Evolutionary conservation across 37 sponge, comb jelly and placozoan species (phyloP).

Genomic region (Eunapius fragilis): DNA sequence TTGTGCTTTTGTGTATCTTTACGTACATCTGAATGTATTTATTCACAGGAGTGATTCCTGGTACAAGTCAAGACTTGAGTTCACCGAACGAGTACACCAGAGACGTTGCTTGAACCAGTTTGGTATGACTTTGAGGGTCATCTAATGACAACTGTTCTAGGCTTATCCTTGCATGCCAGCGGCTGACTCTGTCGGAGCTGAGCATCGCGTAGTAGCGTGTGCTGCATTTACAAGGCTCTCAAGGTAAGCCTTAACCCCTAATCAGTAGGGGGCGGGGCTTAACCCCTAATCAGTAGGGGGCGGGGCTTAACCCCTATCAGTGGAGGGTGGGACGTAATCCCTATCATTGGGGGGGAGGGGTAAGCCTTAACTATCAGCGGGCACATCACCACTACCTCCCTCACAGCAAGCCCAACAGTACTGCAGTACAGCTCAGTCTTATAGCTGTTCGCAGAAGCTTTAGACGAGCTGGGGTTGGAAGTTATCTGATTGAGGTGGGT

Average conservation of each 20-base stretch:
- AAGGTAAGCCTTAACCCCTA: slow-evolving; percentile 7
- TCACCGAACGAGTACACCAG: neutral
- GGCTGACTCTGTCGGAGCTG: slow-evolving; percentile 39
- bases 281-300: neutral
- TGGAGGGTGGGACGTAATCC: no score
- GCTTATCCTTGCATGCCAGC: slow-evolving; percentile 1
- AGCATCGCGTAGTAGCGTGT: slow-evolving; percentile 52
- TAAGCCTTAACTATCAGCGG: no score
- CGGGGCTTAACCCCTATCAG: no score
- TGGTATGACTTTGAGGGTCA: neutral
- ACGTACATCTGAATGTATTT: neutral
- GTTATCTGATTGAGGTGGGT: slow-evolving; percentile 70
- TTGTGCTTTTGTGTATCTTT: neutral
- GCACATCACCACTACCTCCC: neutral
- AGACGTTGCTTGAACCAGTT: neutral
- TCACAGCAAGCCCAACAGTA: slow-evolving; percentile 12
- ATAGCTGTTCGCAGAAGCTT: slow-evolving; percentile 74
- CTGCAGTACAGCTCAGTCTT: slow-evolving; percentile 62
- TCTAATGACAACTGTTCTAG: neutral
- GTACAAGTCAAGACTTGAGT: neutral
- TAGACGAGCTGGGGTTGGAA: slow-evolving; percentile 65
- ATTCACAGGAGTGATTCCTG: neutral
- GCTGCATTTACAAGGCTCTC: slow-evolving; percentile 33
- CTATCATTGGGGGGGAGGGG: no score
- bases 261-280: slow-evolving; percentile 12